A percentile compares a stretch with the other conserved stretches of the same genome.
Conservation (phyloP, 2,888 invertebrate genomes). For the Pristionchus exspectatus region DNA sequence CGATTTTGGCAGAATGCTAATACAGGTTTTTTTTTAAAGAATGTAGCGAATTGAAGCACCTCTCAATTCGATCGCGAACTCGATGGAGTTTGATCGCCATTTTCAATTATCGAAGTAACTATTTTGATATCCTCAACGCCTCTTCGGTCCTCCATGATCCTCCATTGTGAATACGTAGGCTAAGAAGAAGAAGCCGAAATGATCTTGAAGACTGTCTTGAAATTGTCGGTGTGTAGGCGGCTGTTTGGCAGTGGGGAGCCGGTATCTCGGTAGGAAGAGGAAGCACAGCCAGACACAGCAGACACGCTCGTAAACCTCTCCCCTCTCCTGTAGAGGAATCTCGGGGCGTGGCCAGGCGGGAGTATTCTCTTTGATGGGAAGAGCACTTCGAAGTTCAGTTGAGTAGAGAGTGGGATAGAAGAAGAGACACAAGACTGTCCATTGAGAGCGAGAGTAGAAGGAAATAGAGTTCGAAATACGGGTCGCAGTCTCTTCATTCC, state of each 20-base stretch:
- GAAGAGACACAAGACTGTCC: not conserved
- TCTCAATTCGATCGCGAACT: constrained; percentile 16
- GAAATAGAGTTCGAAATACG: too few species aligned
- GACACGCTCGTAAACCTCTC: not conserved
- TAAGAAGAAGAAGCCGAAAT: not conserved
- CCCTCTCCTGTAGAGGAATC: constrained; percentile 26
- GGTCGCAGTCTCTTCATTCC: too few species aligned
- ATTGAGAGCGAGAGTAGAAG: not conserved
- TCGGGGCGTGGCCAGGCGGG: not conserved
- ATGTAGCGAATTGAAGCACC: not conserved
- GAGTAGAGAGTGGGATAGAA: constrained; percentile 1
- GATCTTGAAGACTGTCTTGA: not conserved
- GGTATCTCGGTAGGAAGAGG: not conserved
- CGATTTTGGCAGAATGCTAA: too few species aligned
- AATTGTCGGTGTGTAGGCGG: not conserved
- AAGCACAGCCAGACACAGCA: not conserved
- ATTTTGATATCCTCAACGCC: not conserved
- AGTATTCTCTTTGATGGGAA: constrained; percentile 2
- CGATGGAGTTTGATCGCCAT: constrained; percentile 35
- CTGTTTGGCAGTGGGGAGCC: not conserved
- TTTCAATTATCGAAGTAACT: not conserved
- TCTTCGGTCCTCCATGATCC: not conserved
- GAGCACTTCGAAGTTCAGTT: not conserved
- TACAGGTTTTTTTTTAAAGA: not conserved
- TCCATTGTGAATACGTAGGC: not conserved